These are phyloP conservation scores for Phylloscopus collybita DNA, from an alignment of 2,797 vertebrate genomes.

Conservation along the genomic window DNA sequence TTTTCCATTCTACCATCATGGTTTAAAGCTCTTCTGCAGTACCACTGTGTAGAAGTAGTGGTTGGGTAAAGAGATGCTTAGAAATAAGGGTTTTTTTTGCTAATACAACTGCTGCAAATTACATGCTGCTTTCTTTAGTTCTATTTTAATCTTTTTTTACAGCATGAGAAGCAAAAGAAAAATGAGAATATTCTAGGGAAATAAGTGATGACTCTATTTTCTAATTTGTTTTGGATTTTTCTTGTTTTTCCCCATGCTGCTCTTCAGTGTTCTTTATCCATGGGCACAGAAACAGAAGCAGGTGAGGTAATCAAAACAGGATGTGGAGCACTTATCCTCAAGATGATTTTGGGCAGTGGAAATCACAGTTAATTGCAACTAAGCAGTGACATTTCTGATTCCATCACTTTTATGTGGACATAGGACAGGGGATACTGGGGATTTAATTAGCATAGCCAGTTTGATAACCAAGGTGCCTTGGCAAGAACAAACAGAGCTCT, in stretches of 20 bases:
- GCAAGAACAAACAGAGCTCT: not conserved
- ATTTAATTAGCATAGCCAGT: not conserved
- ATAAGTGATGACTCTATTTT: not conserved
- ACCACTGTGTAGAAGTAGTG: not conserved
- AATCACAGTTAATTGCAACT: not conserved
- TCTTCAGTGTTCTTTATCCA: not conserved
- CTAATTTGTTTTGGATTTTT: not conserved
- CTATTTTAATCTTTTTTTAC: not conserved
- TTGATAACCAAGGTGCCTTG: not conserved
- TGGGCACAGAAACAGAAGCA: not conserved
- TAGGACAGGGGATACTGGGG: not conserved
- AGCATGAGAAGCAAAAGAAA: not conserved
- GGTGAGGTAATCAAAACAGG: not conserved
- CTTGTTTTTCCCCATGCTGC: not conserved
- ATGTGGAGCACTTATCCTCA: not conserved
- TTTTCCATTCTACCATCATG: not conserved
- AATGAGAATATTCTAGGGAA: not conserved
- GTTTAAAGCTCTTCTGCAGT: not conserved
- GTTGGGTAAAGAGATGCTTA: not conserved
- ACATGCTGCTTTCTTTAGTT: not conserved
- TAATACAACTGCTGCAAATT: not conserved
- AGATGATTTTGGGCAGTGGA: not conserved
- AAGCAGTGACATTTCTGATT: not conserved
- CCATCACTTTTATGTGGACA: not conserved
- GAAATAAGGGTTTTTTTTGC: not conserved